Evolutionary conservation across 2,113 vertebrate species (phyloP).

Genomic region (Chaetops frenatus): DNA sequence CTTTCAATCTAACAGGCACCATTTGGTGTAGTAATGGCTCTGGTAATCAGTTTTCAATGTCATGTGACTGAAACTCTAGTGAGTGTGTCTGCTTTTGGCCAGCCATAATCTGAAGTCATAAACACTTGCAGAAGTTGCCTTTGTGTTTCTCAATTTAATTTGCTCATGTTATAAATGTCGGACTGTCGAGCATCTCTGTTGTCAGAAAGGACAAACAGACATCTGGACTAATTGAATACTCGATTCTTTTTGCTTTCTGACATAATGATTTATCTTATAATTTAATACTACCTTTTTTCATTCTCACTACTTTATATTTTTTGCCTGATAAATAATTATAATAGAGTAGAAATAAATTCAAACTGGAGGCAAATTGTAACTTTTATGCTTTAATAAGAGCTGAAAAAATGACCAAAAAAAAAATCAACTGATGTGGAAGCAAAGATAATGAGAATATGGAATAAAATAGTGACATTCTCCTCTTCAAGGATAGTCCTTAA

Average conservation of each 20-base stretch:
- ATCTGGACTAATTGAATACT: neutral
- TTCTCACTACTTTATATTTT: neutral
- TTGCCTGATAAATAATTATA: conserved; percentile 11
- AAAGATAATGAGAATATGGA: neutral
- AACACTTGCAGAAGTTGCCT: neutral
- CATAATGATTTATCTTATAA: neutral
- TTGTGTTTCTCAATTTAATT: neutral
- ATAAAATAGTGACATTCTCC: neutral
- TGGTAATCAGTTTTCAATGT: neutral
- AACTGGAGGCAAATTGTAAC: neutral
- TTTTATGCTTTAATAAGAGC: neutral
- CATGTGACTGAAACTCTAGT: neutral
- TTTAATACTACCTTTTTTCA: conserved; percentile 2
- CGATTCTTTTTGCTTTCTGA: neutral
- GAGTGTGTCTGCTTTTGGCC: neutral
- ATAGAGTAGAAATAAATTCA: neutral
- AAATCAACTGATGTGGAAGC: neutral
- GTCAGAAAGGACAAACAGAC: neutral
- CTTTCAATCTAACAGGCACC: neutral
- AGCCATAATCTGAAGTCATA: neutral
- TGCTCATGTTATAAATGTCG: neutral
- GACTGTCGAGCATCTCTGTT: neutral
- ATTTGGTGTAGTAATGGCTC: neutral
- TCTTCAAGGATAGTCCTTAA: neutral
- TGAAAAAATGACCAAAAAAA: neutral